A percentile compares a stretch with the other conserved stretches of the same genome.
Evolutionary conservation across 2,888 invertebrate species (phyloP).

Genomic region (Heliconius ismenius): DNA sequence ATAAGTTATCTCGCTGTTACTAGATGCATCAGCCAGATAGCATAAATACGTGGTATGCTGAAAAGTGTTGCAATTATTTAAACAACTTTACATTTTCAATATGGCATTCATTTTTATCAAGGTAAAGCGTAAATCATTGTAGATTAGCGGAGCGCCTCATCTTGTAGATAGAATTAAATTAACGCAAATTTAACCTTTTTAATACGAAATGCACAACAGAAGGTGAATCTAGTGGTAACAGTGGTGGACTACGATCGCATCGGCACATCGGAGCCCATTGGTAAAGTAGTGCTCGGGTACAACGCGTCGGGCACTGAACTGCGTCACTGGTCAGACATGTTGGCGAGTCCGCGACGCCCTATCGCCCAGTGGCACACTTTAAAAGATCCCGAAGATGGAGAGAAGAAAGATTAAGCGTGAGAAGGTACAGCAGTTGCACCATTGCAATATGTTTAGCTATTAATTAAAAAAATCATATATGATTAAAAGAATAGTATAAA

Average conservation of each 20-base stretch:
- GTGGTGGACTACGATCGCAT: slow-evolving; percentile 99
- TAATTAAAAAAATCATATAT: neutral
- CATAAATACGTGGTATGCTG: neutral
- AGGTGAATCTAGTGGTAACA: slow-evolving; percentile 99
- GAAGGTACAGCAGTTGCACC: slow-evolving; percentile 49
- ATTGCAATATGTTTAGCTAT: neutral
- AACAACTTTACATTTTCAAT: slow-evolving; percentile 12
- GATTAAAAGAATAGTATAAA: too few relatives aligned
- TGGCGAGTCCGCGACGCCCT: slow-evolving; percentile 98
- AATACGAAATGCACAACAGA: slow-evolving; percentile 84
- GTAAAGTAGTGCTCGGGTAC: slow-evolving; percentile 97
- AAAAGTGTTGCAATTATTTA: slow-evolving; percentile 17
- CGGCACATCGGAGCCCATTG: slow-evolving; percentile 99
- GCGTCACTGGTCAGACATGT: slow-evolving; percentile 99
- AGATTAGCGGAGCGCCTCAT: slow-evolving; percentile 17
- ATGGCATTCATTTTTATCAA: slow-evolving; percentile 6
- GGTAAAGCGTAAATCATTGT: slow-evolving; percentile 14
- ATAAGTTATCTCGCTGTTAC: slow-evolving; percentile 16
- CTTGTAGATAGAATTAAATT: slow-evolving; percentile 16
- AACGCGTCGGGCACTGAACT: slow-evolving; percentile 98
- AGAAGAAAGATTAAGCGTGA: slow-evolving; percentile 88
- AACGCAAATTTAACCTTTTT: slow-evolving; percentile 36
- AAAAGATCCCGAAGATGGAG: slow-evolving; percentile 97
- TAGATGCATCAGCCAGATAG: neutral
- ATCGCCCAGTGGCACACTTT: slow-evolving; percentile 99